phyloP scores from a whole-genome alignment of 1,140 invertebrate genomes.

The Drosophila parvula region DNA sequence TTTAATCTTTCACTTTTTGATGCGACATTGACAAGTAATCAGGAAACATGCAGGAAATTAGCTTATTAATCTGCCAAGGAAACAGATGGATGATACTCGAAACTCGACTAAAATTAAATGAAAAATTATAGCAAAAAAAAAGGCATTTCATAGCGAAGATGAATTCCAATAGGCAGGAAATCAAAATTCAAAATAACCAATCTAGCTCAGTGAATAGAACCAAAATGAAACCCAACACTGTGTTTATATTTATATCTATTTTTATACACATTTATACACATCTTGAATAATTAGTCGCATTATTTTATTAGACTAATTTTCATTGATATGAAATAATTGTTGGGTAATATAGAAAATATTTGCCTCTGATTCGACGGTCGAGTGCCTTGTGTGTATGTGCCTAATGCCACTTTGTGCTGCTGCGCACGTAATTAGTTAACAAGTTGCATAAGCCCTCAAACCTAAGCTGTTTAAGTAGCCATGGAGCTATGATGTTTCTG shows the following conservation, averaged over 20 bases:
- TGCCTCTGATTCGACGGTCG: not conserved
- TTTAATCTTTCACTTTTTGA: too few species aligned
- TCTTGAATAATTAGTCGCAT: not conserved
- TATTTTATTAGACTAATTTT: not conserved
- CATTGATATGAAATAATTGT: not conserved
- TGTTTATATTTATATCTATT: not conserved
- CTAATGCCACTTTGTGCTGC: slow-evolving; percentile 33
- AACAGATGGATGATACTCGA: not conserved
- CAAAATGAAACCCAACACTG: not conserved
- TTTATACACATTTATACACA: not conserved
- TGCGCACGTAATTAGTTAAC: slow-evolving; percentile 70
- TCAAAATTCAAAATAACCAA: not conserved
- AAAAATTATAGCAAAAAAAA: slow-evolving; percentile 22
- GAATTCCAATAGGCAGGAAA: not conserved
- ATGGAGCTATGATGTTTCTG: slow-evolving; percentile 19
- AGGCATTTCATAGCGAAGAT: not conserved
- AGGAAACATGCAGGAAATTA: slow-evolving; percentile 43
- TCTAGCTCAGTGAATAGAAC: too few species aligned
- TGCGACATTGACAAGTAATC: not conserved
- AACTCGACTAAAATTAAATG: slow-evolving; percentile 51
- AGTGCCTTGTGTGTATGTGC: slow-evolving; percentile 10
- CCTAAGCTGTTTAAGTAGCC: slow-evolving; percentile 71
- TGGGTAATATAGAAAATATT: not conserved
- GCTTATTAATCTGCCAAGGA: slow-evolving; percentile 39
- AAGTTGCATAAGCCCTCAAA: slow-evolving; percentile 71